phyloP scores from a whole-genome alignment of 2,888 invertebrate species.

The Galerucella calmariensis region DNA sequence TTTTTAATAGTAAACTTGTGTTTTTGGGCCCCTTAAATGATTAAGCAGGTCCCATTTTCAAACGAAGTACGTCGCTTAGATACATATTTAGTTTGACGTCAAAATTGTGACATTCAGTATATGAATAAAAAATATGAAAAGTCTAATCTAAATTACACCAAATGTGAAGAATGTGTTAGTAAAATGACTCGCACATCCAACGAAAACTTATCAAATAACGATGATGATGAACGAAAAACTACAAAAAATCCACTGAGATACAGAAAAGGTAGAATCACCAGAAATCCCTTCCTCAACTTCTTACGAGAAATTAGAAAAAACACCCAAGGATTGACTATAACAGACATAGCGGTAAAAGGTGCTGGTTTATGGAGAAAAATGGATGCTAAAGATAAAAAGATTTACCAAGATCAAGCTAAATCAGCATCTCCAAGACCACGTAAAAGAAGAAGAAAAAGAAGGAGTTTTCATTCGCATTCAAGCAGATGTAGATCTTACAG shows the following conservation, averaged over 20 bases:
- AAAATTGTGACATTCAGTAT: background rate
- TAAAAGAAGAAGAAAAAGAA: conserved; percentile 8
- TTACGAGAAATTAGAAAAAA: conserved; percentile 43
- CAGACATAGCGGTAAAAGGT: conserved; percentile 39
- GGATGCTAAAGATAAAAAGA: conserved; percentile 37
- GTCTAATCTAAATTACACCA: conserved; percentile 5
- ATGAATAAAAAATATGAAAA: background rate
- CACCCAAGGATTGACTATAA: conserved; percentile 24
- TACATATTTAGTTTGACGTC: conserved; percentile 8
- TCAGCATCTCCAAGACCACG: conserved; percentile 27
- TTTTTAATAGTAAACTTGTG: too few relatives aligned
- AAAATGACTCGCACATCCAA: conserved; percentile 8
- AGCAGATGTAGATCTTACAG: conserved; percentile 19
- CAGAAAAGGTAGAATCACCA: conserved; percentile 39
- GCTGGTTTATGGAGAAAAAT: conserved; percentile 46
- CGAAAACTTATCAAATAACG: background rate
- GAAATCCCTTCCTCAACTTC: conserved; percentile 48
- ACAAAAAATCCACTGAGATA: conserved; percentile 16
- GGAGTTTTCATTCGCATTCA: conserved; percentile 19
- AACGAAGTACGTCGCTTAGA: background rate
- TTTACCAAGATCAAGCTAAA: conserved; percentile 43
- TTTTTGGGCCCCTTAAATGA: too few relatives aligned
- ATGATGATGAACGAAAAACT: conserved; percentile 3
- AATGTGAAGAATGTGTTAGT: background rate
- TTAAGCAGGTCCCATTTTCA: too few relatives aligned